A percentile compares a stretch with the other conserved stretches of the same genome.
Conservation (phyloP, 2,113 vertebrate genomes). For the Abramis brama region DNA sequence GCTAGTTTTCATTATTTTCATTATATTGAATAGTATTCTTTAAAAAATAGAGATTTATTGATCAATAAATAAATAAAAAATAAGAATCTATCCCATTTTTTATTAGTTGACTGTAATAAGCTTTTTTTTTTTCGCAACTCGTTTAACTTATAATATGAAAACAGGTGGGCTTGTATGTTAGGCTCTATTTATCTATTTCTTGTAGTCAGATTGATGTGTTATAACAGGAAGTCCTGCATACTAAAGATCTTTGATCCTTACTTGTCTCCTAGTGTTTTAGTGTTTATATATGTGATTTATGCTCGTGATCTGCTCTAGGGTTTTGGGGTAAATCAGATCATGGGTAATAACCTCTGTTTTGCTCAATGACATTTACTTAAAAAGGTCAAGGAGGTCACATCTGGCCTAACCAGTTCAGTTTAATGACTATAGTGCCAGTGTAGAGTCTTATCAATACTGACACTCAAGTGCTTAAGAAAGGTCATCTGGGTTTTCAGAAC, state of each 20-base stretch:
- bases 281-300: constrained; percentile 4
- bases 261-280: not conserved
- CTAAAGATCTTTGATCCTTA: not conserved
- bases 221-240: not conserved
- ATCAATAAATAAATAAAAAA: too few relatives aligned
- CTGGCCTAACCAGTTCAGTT: constrained; percentile 2
- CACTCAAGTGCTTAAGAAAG: not conserved
- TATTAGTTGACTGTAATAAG: not conserved
- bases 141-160: not conserved
- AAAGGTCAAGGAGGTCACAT: constrained; percentile 27
- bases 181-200: not conserved
- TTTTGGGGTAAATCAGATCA: constrained; percentile 44
- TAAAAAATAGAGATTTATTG: too few relatives aligned
- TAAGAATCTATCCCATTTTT: too few relatives aligned
- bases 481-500: constrained; percentile 21
- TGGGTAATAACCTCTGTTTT: constrained; percentile 23
- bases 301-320: not conserved
- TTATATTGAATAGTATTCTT: not conserved
- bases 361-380: constrained; percentile 27
- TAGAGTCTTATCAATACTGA: constrained; percentile 23
- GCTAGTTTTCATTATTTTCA: not conserved
- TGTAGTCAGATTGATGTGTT: not conserved
- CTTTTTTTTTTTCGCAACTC: not conserved
- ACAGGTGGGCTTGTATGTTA: not conserved
- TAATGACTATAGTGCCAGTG: not conserved